Evolutionary conservation across 2,113 vertebrate genomes (phyloP).

Genomic region (Rattus norvegicus): GRCr8 NC_086027.1:53276001-53276500

Average conservation of each 20-base stretch:
- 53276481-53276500: neutral
- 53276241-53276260: rapidly evolving
- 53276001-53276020: too few relatives aligned
- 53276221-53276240: too few relatives aligned
- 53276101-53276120: too few relatives aligned
- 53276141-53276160: too few relatives aligned
- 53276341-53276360: neutral
- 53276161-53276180: too few relatives aligned
- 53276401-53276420: neutral
- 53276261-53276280: neutral
- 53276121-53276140: too few relatives aligned
- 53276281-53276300: neutral
- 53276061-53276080: too few relatives aligned
- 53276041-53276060: too few relatives aligned
- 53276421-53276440: neutral
- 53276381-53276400: rapidly evolving
- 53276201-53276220: neutral
- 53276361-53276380: neutral
- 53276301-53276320: too few relatives aligned
- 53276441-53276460: neutral
- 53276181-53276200: too few relatives aligned
- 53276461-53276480: neutral
- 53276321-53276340: neutral
- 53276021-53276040: too few relatives aligned
- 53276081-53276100: too few relatives aligned